Evolutionary conservation across 1,140 invertebrate species (phyloP).

Genomic region (Idris sp.): DNA sequence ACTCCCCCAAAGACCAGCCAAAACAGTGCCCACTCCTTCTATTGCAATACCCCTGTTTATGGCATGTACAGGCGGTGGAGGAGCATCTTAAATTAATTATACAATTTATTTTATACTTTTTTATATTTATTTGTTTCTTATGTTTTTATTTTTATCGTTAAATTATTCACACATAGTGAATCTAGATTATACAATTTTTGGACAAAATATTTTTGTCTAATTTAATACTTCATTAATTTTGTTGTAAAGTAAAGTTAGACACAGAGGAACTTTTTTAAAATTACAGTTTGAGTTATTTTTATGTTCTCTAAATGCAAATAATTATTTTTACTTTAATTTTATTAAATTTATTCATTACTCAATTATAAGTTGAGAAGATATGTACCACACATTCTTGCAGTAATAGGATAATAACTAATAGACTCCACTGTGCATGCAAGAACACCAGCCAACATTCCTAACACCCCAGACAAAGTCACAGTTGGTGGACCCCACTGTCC

Average conservation of each 20-base stretch:
- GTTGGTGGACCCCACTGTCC: slow-evolving; percentile 92
- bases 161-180: too few relatives aligned
- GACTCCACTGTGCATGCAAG: slow-evolving; percentile 91
- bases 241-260: too few relatives aligned
- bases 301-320: too few relatives aligned
- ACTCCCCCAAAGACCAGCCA: slow-evolving; percentile 89
- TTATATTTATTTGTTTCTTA: too few relatives aligned
- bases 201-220: too few relatives aligned
- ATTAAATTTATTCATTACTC: too few relatives aligned
- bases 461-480: slow-evolving; percentile 84
- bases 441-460: slow-evolving; percentile 91
- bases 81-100: slow-evolving; percentile 80
- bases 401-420: slow-evolving; percentile 93
- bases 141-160: too few relatives aligned
- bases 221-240: too few relatives aligned
- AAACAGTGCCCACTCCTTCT: slow-evolving; percentile 89
- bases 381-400: slow-evolving; percentile 87
- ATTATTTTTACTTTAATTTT: too few relatives aligned
- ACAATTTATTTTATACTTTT: slow-evolving; percentile 1
- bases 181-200: too few relatives aligned
- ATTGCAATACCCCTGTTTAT: slow-evolving; percentile 91
- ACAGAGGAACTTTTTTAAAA: too few relatives aligned
- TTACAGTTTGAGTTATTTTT: too few relatives aligned
- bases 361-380: slow-evolving; percentile 16
- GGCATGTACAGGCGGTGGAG: slow-evolving; percentile 89